Evolutionary conservation across 64 coral and sea anemone species (phyloP).

Genomic region (Catalaphyllia jardinei): DNA sequence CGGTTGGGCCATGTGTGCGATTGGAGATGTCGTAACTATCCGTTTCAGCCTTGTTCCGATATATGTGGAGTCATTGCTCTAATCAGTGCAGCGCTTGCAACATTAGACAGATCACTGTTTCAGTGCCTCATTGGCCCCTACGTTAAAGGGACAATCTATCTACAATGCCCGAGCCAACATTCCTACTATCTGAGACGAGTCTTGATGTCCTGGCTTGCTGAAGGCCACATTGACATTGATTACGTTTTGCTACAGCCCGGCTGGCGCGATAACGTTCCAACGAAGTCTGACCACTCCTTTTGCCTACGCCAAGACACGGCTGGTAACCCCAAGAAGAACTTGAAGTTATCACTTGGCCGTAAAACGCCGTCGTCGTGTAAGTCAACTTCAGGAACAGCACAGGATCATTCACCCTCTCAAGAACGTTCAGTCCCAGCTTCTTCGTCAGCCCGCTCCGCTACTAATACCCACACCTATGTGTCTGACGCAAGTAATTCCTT

Average conservation of each 20-base stretch:
- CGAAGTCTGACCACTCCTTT: background rate
- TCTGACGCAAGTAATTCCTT: background rate
- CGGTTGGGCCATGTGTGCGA: background rate
- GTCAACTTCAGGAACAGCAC: background rate
- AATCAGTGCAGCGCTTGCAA: background rate
- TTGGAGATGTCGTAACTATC: conserved; percentile 36
- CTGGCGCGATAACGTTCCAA: background rate
- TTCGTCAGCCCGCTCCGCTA: background rate
- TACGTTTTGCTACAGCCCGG: background rate
- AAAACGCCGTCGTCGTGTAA: background rate
- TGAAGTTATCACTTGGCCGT: background rate
- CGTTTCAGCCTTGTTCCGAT: background rate
- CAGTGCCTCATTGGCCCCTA: conserved; percentile 12
- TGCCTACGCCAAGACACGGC: background rate
- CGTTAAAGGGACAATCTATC: conserved; percentile 7
- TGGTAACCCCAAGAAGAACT: background rate
- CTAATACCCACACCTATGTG: too few relatives aligned
- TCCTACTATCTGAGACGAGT: conserved; percentile 17
- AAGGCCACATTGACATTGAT: conserved; percentile 10
- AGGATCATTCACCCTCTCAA: too few relatives aligned
- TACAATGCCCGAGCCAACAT: conserved; percentile 33
- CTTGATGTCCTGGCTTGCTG: conserved; percentile 29
- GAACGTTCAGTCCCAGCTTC: too few relatives aligned
- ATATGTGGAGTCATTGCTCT: conserved; percentile 34
- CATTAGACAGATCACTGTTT: conserved; percentile 2